phyloP scores from a whole-genome alignment of 2,113 vertebrate species.

The Brachionichthys hirsutus region DNA sequence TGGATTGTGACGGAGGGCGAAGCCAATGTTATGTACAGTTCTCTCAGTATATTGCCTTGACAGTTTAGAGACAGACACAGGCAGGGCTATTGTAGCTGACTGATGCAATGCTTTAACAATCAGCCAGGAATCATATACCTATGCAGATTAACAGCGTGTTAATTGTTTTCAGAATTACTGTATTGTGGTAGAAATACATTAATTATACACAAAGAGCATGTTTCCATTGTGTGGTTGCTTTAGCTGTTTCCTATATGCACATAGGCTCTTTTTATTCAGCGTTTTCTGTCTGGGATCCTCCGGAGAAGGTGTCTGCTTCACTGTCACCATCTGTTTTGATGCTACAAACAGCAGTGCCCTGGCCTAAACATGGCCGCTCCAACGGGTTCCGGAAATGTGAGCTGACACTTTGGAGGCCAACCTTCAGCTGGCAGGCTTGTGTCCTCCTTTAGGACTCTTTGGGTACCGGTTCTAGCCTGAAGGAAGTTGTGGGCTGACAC shows the following conservation, averaged over 20 bases:
- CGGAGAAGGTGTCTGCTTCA: too few relatives aligned
- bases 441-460: slow-evolving; percentile 45
- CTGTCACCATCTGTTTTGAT: slow-evolving; percentile 43
- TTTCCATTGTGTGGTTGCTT: too few relatives aligned
- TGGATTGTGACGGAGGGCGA: neutral
- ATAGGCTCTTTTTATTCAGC: too few relatives aligned
- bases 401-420: slow-evolving; percentile 55
- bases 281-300: too few relatives aligned
- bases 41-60: neutral
- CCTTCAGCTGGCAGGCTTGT: slow-evolving; percentile 53
- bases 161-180: neutral
- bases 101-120: neutral
- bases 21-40: neutral
- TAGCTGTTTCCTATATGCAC: too few relatives aligned
- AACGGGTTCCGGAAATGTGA: slow-evolving; percentile 63
- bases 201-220: too few relatives aligned
- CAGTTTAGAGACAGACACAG: too few relatives aligned
- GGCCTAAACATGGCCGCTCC: slow-evolving; percentile 48
- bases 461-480: slow-evolving; percentile 7
- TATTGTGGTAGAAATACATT: neutral
- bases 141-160: too few relatives aligned
- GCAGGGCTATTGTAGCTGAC: neutral
- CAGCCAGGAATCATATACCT: neutral
- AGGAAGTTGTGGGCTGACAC: slow-evolving; percentile 19
- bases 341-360: slow-evolving; percentile 25